Evolutionary conservation across 2,888 invertebrate genomes (phyloP), one percentile per base, ranked within the genome.

Genomic region (Uropetala carovei): DNA sequence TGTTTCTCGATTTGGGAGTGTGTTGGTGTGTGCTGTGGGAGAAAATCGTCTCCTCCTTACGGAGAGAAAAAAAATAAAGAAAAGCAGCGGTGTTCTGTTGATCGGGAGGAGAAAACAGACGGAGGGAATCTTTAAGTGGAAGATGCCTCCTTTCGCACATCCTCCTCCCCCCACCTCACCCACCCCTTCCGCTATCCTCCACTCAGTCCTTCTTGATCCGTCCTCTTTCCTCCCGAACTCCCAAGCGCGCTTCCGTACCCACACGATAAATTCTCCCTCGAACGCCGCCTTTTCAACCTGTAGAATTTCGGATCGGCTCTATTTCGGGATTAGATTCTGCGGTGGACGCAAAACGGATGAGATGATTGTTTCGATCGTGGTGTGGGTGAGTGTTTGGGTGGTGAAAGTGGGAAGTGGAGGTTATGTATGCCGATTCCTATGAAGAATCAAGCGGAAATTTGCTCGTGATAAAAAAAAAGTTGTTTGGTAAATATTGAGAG

Each of bases 251-350:
- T 86, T 86, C 86, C 86, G 86, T 60, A 30, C 30, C 86, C 86
- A 86, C 60, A 18, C 86, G 86, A 86, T 86, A 86, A 86, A 86
- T 86, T 86, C 30, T 64, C 59, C 59, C 30, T 86, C 86, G 64
- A 86, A 22, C 59, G 30, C 60, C 86, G 60, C 86, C 68, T 86
- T 86, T 86, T 86, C 86, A 86, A 86, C 86, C 86, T 86, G 86
- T 86, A 86, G 86, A 86, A 86, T 86, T 86, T 57, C 86, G 86
- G 86, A 60, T 86, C 86, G 60, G 60, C 86, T 57, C 83, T 86
- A 86, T 86, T 86, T 60, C 27, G 60, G 86, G 86, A 86, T 86
- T 86, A 86, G 86, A 30, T 83, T 27, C 56, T 83, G 56, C 57
- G 86, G 86, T 64, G 9, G 68, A 68, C 68, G 59, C 86, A 58